Conservation (phyloP, 2,113 vertebrate genomes). For the Kryptolebias marmoratus region DNA sequence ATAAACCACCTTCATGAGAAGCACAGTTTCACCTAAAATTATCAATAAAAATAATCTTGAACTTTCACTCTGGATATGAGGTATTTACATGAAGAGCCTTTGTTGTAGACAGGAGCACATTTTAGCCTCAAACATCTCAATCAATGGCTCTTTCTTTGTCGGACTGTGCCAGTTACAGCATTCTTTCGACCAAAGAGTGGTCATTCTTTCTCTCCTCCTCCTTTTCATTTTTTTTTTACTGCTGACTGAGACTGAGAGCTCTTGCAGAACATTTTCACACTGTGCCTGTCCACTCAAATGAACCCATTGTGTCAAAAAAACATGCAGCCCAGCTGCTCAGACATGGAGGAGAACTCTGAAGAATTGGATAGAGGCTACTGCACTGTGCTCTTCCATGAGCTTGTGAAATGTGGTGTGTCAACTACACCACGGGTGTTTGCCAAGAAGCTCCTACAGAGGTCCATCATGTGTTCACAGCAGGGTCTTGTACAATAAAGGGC, state of each 20-base stretch:
- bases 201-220: conserved; percentile 54
- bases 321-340: conserved; percentile 43
- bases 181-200: conserved; percentile 61
- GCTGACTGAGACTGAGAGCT: conserved; percentile 51
- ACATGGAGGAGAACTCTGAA: conserved; percentile 37
- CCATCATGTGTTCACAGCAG: conserved; percentile 3
- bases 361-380: conserved; percentile 36
- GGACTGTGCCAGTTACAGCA: conserved; percentile 38
- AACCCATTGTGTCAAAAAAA: conserved; percentile 68
- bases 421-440: conserved; percentile 44
- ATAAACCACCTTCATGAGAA: too few relatives aligned
- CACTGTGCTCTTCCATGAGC: conserved; percentile 39
- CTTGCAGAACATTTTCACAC: conserved; percentile 59
- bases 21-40: too few relatives aligned
- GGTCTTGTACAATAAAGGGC: conserved; percentile 36
- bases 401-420: conserved; percentile 73
- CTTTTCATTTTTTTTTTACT: conserved; percentile 59
- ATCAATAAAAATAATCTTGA: too few relatives aligned
- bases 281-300: conserved; percentile 64
- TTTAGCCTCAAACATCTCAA: conserved; percentile 28
- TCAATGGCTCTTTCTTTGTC: conserved; percentile 64
- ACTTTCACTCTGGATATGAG: neutral
- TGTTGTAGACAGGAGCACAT: conserved; percentile 37
- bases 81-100: conserved; percentile 22
- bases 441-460: conserved; percentile 31